A percentile compares a stretch with the other conserved stretches of the same genome.
Evolutionary conservation across 2,113 vertebrate genomes (phyloP).

Genomic region (Ammodytes marinus): DNA sequence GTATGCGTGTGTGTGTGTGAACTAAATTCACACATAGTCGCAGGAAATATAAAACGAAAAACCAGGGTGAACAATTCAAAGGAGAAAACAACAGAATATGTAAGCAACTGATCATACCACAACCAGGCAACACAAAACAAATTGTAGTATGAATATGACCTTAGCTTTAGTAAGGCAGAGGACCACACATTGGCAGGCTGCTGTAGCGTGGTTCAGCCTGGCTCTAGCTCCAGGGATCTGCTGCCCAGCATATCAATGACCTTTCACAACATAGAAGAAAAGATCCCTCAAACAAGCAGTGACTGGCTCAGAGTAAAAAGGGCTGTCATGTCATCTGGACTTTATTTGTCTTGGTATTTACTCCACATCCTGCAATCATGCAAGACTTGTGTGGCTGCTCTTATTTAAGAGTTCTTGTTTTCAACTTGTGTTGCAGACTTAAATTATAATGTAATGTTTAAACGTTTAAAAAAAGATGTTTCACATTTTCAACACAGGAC

Average conservation of each 20-base stretch:
- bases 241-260: slow-evolving; percentile 55
- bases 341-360: not conserved
- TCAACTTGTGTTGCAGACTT: not conserved
- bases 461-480: not conserved
- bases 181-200: slow-evolving; percentile 17
- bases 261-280: slow-evolving; percentile 25
- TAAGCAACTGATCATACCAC: not conserved
- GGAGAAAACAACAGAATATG: not conserved
- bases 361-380: not conserved
- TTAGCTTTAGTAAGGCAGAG: not conserved
- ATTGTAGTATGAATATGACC: too few species aligned
- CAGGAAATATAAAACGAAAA: too few species aligned
- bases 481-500: not conserved
- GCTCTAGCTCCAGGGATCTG: slow-evolving; percentile 38
- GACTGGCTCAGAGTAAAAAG: slow-evolving; percentile 16
- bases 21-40: too few species aligned
- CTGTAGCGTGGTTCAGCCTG: slow-evolving; percentile 22
- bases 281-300: slow-evolving; percentile 13
- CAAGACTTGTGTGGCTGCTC: not conserved
- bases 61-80: not conserved
- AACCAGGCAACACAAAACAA: not conserved
- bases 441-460: not conserved
- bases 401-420: not conserved
- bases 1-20: too few species aligned
- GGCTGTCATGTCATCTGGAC: slow-evolving; percentile 7